These are phyloP conservation scores for Entelurus aequoreus DNA, from an alignment of 2,113 vertebrate species.

Conservation along the genomic window DNA sequence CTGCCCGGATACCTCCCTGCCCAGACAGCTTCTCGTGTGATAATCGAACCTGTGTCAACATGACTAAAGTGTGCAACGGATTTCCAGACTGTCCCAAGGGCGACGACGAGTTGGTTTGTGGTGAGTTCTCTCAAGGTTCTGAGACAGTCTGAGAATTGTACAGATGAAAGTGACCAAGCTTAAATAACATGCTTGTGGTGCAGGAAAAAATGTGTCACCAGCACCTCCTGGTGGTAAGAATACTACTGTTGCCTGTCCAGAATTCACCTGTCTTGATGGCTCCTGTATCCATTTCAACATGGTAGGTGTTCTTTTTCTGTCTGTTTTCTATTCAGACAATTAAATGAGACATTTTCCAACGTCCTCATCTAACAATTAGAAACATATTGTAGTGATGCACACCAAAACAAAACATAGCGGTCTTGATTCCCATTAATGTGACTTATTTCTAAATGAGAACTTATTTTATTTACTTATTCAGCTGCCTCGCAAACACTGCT, in stretches of 20 bases:
- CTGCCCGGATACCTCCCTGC: slow-evolving; percentile 69
- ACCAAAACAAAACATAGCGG: too few species aligned
- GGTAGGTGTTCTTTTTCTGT: slow-evolving; percentile 47
- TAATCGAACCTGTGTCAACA: slow-evolving; percentile 74
- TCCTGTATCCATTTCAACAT: slow-evolving; percentile 74
- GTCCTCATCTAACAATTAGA: too few species aligned
- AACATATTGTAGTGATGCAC: too few species aligned
- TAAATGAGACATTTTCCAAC: too few species aligned
- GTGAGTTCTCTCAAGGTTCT: slow-evolving; percentile 57
- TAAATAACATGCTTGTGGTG: neutral
- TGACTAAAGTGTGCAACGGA: slow-evolving; percentile 71
- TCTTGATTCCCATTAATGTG: too few species aligned
- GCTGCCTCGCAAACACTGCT: too few species aligned
- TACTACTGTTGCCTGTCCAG: slow-evolving; percentile 59
- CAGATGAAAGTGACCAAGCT: neutral
- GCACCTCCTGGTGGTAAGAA: slow-evolving; percentile 50
- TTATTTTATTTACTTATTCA: too few species aligned
- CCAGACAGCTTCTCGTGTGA: slow-evolving; percentile 72
- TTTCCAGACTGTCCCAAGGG: slow-evolving; percentile 70
- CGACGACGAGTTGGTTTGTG: slow-evolving; percentile 78
- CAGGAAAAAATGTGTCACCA: slow-evolving; percentile 57
- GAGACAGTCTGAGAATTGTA: neutral
- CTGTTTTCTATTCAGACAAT: too few species aligned
- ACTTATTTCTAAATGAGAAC: too few species aligned
- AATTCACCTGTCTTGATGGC: slow-evolving; percentile 77